phyloP scores from a whole-genome alignment of 2,888 invertebrate species.

The Synanthedon formicaeformis region DNA sequence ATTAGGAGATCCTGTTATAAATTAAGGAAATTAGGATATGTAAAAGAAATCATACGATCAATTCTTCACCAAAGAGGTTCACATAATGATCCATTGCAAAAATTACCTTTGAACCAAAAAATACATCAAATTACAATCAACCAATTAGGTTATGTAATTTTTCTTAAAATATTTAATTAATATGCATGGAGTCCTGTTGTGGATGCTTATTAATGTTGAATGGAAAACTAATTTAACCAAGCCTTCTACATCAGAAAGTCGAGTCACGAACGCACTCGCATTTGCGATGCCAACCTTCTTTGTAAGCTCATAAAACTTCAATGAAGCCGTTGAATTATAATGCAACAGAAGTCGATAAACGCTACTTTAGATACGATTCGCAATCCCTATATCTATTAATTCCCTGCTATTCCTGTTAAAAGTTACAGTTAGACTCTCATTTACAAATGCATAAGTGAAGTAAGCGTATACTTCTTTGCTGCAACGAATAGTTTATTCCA shows the following conservation, averaged over 20 bases:
- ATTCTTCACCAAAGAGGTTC: too few relatives aligned
- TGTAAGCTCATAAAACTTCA: conserved; percentile 62
- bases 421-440: background rate
- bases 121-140: too few relatives aligned
- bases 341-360: conserved; percentile 36
- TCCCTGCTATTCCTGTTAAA: background rate
- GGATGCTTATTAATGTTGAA: background rate
- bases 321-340: conserved; percentile 60
- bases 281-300: conserved; percentile 53
- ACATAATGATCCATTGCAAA: too few relatives aligned
- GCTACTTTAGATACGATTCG: conserved; percentile 43
- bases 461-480: background rate
- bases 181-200: background rate
- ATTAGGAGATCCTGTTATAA: too few relatives aligned
- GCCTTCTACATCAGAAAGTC: conserved; percentile 50
- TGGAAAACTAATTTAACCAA: background rate
- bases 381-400: conserved; percentile 15
- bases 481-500: background rate
- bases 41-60: too few relatives aligned
- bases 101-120: too few relatives aligned
- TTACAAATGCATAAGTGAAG: background rate
- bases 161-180: too few relatives aligned
- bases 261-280: conserved; percentile 45
- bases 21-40: too few relatives aligned
- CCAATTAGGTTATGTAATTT: too few relatives aligned